Percentiles rank a stretch among this genome's conserved stretches.
Evolutionary conservation across 2,113 vertebrate genomes (phyloP).

Genomic region (Pterophyllum scalare): DNA sequence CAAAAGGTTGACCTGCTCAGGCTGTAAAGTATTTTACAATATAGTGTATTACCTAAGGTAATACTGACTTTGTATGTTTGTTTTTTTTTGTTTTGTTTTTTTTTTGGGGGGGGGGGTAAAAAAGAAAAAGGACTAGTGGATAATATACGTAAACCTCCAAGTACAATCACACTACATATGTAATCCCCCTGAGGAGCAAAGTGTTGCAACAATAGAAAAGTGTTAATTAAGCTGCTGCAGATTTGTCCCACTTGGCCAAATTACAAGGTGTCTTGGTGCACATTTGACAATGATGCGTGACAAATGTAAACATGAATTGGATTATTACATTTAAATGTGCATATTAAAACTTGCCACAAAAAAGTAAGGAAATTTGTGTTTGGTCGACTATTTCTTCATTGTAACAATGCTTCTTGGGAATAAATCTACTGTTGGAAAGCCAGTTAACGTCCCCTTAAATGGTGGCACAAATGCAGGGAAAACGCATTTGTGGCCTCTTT

Average conservation of each 20-base stretch:
- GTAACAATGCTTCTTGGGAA: too few relatives aligned
- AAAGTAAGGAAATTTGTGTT: too few relatives aligned
- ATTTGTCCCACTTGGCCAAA: background rate
- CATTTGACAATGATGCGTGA: background rate
- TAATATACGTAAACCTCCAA: background rate
- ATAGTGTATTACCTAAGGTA: background rate
- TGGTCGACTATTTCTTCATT: too few relatives aligned
- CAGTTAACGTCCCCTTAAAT: too few relatives aligned
- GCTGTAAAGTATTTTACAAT: background rate
- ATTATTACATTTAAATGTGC: background rate
- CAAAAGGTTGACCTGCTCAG: background rate
- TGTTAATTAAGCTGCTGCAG: background rate
- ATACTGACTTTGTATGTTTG: background rate
- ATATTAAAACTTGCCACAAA: too few relatives aligned
- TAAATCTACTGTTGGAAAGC: too few relatives aligned
- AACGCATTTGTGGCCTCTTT: too few relatives aligned
- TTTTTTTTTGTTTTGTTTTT: too few relatives aligned
- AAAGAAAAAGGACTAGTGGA: background rate
- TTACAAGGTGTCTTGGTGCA: background rate
- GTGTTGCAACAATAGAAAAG: background rate
- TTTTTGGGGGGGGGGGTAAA: too few relatives aligned
- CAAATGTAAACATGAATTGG: background rate
- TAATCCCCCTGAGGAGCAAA: background rate
- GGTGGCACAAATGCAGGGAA: too few relatives aligned
- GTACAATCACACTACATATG: background rate